Base-by-base conservation (phyloP, 2,888 invertebrate genomes). In the Philopedon plagiatum region DNA sequence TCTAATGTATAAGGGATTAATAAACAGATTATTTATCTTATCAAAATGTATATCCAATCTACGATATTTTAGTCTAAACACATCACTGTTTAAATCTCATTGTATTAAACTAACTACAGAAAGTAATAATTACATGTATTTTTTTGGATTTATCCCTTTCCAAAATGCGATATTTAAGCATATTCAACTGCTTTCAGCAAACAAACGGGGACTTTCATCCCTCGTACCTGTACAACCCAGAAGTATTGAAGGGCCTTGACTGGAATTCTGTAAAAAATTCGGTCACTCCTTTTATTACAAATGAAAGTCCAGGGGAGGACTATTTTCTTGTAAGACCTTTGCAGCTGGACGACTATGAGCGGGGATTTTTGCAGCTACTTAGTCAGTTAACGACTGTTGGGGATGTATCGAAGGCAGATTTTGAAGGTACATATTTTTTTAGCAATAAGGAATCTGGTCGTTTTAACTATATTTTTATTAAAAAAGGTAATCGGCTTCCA, bases 381-480 rank as follows among this genome's bases (percentile, higher is more conserved):
- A 87, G 91, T 2, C 96, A 98, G 83, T 87, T 98, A 39, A 97
- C 97, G 1, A 88, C 89, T 73, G 95, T 96, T 15, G 98, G 97
- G 71, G 91, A 93, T 84, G 88, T 97, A 19, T 87, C 90, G 26
- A 88, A 90, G 79, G 91, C 93, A 78, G 91, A 93, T 80, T 97
- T 95, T 89, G 87, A 92, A 87, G 92, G 97, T 96, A 87, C 37
- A 54, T 58, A 87, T n/a, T 4, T n/a, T 11, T n/a, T n/a, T n/a
- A n/a, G n/a, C 1, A 11, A 89, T 86, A 37, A 13, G 9, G 5
- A 37, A 9, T 21, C 13, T 54, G 26, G 19, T 62, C 8, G 15
- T 7, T 44, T 54, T 34, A 34, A 34, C 9, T n/a, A 34, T 11
- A 3, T 34, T 11, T 2, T n/a, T 34, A n/a, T 11, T n/a, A n/a